These are phyloP conservation scores for Cynopterus brachyotis DNA, from an alignment of 2,113 vertebrate species.

Conservation along the genomic window DNA sequence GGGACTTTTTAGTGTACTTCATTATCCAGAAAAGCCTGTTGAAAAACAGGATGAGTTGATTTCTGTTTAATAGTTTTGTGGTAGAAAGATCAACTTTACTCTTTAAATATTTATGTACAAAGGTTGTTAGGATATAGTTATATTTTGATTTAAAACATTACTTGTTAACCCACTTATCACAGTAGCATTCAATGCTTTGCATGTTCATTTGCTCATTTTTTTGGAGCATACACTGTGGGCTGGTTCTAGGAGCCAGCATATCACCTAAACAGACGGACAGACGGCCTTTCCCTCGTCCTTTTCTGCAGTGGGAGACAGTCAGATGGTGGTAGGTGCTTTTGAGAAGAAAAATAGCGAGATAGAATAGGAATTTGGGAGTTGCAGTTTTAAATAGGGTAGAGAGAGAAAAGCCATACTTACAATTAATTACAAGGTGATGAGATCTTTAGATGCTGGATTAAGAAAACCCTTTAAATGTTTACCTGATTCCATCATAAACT, in stretches of 20 bases:
- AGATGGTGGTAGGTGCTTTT: background rate
- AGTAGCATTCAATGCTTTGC: background rate
- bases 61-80: background rate
- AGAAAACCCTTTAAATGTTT: background rate
- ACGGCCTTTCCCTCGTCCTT: accelerated
- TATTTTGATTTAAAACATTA: too few relatives aligned
- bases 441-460: background rate
- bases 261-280: background rate
- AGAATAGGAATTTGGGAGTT: background rate
- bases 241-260: background rate
- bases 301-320: background rate
- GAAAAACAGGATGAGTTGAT: background rate
- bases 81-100: background rate
- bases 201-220: accelerated
- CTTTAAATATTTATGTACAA: background rate
- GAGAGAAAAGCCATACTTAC: background rate
- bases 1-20: background rate
- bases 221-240: background rate
- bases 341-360: background rate
- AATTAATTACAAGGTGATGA: background rate
- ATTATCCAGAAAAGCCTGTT: background rate
- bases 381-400: background rate
- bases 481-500: accelerated
- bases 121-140: too few relatives aligned
- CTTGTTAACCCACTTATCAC: background rate